Base-by-base conservation (phyloP, 92 coral and sea anemone genomes). In the Montipora capitata region DNA sequence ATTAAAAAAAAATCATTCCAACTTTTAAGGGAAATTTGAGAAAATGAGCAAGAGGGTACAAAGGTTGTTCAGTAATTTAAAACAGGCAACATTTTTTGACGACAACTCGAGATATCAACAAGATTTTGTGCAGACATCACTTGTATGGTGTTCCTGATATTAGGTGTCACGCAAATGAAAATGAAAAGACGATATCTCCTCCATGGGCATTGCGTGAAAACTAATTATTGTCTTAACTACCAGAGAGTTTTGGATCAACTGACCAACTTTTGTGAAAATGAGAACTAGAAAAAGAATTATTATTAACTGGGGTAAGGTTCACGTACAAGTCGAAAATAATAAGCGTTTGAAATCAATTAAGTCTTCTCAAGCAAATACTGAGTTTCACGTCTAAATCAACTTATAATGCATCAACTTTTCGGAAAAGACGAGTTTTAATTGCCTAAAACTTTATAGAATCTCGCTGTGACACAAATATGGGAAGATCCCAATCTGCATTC, bases 401-500 rank as follows among this genome's bases (percentile, higher is more conserved):
- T 41, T 40, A 13, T 48, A 5, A 1, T 5, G 52, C 11, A 14
- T 8, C 52, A 8, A 35, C 2, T 40, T 40, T 10, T 40, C 10
- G 7, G 6, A 38, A n/a, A 38, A 38, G 44, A 68, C 13, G 43
- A 17, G 42, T 16, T 79, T 79, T 27, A 15, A 17, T 42, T 5
- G 42, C 41, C 44, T 43, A 42, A 27, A 66, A 64, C 15, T 48
- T 65, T 3, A 0, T 13, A 20, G 62, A 65, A 66, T 57, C 84
- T 58, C 63, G 48, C 74, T 12, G 84, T 5, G 84, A 13, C 10
- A 20, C 4, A 9, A 65, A 64, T 65, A 77, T 41, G 40, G 42
- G 63, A 35, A 64, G 74, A 79, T 79, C 74, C 20, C 74, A 79
- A 65, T 66, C 10, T 79, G 35, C 84, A 79, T 79, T 79, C 84